Evolutionary conservation across 2,113 vertebrate genomes (phyloP).

Genomic region (Sebastes schlegelii): DNA sequence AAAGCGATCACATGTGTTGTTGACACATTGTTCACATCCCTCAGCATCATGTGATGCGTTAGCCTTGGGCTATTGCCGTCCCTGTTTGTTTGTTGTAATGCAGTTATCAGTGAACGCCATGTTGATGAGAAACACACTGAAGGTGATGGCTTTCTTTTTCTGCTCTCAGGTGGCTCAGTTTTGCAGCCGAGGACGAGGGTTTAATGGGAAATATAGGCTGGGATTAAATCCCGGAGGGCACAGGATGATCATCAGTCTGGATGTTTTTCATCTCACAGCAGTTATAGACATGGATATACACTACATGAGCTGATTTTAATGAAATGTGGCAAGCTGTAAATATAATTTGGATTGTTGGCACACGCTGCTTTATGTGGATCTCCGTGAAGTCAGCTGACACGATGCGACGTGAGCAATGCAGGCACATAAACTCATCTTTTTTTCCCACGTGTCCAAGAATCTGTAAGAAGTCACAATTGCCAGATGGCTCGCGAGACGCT

Average conservation of each 20-base stretch:
- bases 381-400: not conserved
- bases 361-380: not conserved
- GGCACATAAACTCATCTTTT: slow-evolving; percentile 2
- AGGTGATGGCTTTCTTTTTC: not conserved
- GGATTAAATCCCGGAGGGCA: not conserved
- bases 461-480: slow-evolving; percentile 39
- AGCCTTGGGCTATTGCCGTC: not conserved
- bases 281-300: not conserved
- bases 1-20: not conserved
- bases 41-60: not conserved
- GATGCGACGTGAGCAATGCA: slow-evolving; percentile 15
- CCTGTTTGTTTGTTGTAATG: not conserved
- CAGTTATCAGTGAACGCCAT: not conserved
- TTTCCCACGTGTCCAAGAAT: slow-evolving; percentile 13
- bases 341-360: not conserved
- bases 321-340: not conserved
- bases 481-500: slow-evolving; percentile 54
- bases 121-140: not conserved
- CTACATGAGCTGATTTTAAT: not conserved
- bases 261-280: not conserved
- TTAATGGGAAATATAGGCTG: not conserved
- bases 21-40: not conserved
- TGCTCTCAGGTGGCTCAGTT: not conserved
- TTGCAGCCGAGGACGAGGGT: not conserved
- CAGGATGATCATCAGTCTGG: not conserved